Evolutionary conservation across 92 coral and sea anemone species (phyloP).

Genomic region (Siderastrea radians): DNA sequence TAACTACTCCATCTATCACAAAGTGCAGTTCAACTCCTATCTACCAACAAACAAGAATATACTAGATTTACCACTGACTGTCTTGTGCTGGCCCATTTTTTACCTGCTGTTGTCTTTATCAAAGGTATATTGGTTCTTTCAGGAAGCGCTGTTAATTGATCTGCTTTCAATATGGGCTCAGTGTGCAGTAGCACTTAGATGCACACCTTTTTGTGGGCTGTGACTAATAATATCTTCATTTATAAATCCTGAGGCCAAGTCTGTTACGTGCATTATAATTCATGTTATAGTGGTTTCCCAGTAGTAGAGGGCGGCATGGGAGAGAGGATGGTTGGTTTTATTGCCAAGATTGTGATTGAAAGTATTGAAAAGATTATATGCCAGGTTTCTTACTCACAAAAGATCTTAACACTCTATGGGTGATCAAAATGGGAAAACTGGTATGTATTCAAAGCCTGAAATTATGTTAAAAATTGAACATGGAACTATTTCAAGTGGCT

Average conservation of each 20-base stretch:
- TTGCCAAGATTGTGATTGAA: too few species aligned
- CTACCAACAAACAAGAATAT: too few species aligned
- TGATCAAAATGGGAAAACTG: neutral
- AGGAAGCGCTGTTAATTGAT: conserved; percentile 48
- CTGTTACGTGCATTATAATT: neutral
- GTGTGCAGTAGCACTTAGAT: conserved; percentile 3
- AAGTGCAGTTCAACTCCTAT: neutral
- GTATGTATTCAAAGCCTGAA: neutral
- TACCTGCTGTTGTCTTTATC: neutral
- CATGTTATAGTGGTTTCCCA: neutral
- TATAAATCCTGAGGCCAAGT: neutral
- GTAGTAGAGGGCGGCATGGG: neutral
- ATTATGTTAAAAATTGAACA: too few species aligned
- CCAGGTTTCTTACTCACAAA: neutral
- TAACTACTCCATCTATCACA: neutral
- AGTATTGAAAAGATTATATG: too few species aligned
- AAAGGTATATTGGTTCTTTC: conserved; percentile 17
- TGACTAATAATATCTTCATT: conserved; percentile 16
- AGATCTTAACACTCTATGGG: neutral
- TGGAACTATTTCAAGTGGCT: neutral
- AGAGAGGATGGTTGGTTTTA: neutral
- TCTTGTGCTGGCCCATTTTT: neutral
- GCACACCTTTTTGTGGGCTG: conserved; percentile 12
- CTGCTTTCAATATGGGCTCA: conserved; percentile 27
- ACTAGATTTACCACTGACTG: neutral